Evolutionary conservation across 2,888 invertebrate species (phyloP).

Genomic region (Drosophila cracens): DNA sequence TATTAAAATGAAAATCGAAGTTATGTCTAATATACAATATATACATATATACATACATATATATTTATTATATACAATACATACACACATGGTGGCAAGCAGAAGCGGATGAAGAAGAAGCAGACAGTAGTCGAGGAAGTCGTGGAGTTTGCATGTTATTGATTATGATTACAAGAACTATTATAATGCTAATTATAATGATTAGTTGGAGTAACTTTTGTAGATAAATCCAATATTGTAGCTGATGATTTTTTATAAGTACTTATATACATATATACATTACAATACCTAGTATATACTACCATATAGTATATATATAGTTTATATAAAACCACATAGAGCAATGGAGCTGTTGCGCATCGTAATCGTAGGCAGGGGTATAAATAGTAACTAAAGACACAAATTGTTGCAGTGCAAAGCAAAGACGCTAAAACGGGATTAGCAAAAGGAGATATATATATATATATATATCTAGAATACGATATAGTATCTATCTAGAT

Average conservation of each 20-base stretch:
- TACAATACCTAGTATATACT: conserved; percentile 33
- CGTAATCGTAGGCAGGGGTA: conserved; percentile 68
- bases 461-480: background rate
- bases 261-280: conserved; percentile 38
- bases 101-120: conserved; percentile 2
- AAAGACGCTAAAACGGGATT: conserved; percentile 21
- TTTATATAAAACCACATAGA: conserved; percentile 41
- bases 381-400: conserved; percentile 74
- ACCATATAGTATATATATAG: conserved; percentile 37
- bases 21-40: conserved; percentile 62
- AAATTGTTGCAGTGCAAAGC: conserved; percentile 78
- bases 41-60: conserved; percentile 5
- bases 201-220: conserved; percentile 65
- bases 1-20: conserved; percentile 57
- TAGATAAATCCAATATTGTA: conserved; percentile 75
- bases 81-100: conserved; percentile 1
- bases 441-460: conserved; percentile 14
- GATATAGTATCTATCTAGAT: conserved; percentile 9
- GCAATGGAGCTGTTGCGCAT: conserved; percentile 50
- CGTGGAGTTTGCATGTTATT: conserved; percentile 48
- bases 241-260: conserved; percentile 76
- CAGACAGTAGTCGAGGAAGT: background rate
- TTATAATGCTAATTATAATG: conserved; percentile 20
- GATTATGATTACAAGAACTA: conserved; percentile 26
- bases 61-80: conserved; percentile 58